A percentile compares a stretch with the other conserved stretches of the same genome.
Conservation (phyloP, 2,113 vertebrate species). For the Diphyllodes magnificus region DNA sequence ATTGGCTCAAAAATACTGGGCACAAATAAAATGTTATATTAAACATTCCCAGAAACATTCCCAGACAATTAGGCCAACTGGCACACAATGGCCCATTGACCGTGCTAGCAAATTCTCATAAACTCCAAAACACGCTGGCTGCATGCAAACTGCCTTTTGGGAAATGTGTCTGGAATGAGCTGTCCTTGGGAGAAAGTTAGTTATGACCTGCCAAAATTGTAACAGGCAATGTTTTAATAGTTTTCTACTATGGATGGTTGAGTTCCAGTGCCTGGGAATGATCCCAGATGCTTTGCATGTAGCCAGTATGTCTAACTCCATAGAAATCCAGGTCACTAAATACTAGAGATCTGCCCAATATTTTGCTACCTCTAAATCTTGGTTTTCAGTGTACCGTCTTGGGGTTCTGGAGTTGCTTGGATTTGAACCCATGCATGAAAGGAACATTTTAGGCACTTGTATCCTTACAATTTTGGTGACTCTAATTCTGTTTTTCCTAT, state of each 20-base stretch:
- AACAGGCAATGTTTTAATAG: conserved; percentile 11
- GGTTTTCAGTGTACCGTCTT: not conserved
- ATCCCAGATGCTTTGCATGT: conserved; percentile 1
- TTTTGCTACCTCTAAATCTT: not conserved
- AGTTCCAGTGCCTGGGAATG: not conserved
- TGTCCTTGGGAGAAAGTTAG: not conserved
- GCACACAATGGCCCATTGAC: conserved; percentile 7
- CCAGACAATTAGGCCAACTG: conserved; percentile 23
- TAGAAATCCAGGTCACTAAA: not conserved
- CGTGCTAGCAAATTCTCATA: not conserved
- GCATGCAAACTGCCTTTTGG: not conserved
- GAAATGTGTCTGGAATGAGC: not conserved
- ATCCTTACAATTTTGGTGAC: not conserved
- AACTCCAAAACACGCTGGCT: not conserved
- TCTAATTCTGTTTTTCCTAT: not conserved
- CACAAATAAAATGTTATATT: conserved; percentile 14
- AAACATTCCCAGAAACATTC: conserved; percentile 38
- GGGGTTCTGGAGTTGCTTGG: not conserved
- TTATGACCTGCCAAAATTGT: conserved; percentile 14
- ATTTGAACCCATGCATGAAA: not conserved
- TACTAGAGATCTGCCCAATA: not conserved
- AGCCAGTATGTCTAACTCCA: not conserved
- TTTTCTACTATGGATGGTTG: not conserved
- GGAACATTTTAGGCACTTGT: not conserved
- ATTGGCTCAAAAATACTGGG: not conserved